A percentile compares a stretch with the other conserved stretches of the same genome.
These are phyloP conservation scores for Ametastegia equiseti DNA, from an alignment of 2,888 invertebrate genomes.

Conservation along the genomic window DNA sequence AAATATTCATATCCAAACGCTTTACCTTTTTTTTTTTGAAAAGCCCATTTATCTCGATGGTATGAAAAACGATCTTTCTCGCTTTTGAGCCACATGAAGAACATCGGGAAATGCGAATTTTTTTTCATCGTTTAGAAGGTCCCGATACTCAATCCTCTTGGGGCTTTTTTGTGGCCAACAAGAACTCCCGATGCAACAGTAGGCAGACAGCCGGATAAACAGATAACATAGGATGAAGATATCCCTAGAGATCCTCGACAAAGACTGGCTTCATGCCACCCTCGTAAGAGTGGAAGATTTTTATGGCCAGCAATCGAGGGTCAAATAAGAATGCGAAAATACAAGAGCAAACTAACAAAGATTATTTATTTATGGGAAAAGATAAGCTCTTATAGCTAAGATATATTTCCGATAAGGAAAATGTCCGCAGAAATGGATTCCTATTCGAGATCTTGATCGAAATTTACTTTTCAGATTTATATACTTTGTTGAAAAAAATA, in stretches of 20 bases:
- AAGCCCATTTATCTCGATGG: neutral
- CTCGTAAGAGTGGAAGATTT: constrained; percentile 5
- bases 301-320: neutral
- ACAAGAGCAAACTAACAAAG: neutral
- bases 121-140: constrained; percentile 18
- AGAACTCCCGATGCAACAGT: neutral
- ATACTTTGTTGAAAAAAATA: neutral
- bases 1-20: neutral
- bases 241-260: neutral
- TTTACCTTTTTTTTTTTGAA: too few relatives aligned
- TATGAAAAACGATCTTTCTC: neutral
- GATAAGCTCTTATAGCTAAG: neutral
- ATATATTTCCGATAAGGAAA: neutral
- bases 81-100: too few relatives aligned
- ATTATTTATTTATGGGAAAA: neutral
- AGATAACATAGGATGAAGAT: constrained; percentile 9
- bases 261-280: neutral
- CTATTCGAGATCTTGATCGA: too few relatives aligned
- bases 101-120: neutral
- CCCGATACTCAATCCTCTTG: neutral
- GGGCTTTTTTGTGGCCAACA: constrained; percentile 2
- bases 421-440: too few relatives aligned
- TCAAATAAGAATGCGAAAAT: neutral
- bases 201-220: constrained; percentile 23
- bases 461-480: neutral